Percentiles rank a stretch among this genome's conserved stretches.
phyloP scores from a whole-genome alignment of 2,113 vertebrate genomes.

The Phylloscopus trochiloides region DNA sequence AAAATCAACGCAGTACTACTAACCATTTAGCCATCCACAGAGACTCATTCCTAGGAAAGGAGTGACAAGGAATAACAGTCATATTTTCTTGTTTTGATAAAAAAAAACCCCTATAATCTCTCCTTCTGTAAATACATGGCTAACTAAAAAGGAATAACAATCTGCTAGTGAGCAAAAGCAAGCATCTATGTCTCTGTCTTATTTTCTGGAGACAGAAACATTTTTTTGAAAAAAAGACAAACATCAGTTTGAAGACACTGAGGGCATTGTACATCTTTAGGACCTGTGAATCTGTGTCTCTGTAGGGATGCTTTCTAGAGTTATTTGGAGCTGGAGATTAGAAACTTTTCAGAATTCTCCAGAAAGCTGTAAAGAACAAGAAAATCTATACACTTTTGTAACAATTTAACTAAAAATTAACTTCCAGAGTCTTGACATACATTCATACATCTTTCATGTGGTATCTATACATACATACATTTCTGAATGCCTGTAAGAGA shows the following conservation, averaged over 20 bases:
- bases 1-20: not conserved
- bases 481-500: not conserved
- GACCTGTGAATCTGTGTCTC: not conserved
- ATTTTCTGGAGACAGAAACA: not conserved
- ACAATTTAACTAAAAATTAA: not conserved
- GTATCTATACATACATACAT: not conserved
- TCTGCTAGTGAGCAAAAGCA: not conserved
- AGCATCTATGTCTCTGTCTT: not conserved
- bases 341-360: not conserved
- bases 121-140: not conserved
- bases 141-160: not conserved
- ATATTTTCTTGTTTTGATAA: not conserved
- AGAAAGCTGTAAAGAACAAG: not conserved
- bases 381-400: not conserved
- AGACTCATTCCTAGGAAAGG: not conserved
- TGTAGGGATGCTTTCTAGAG: not conserved
- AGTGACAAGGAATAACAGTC: not conserved
- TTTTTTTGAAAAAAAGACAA: constrained; percentile 20
- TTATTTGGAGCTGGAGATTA: not conserved
- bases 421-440: not conserved
- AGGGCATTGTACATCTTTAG: not conserved
- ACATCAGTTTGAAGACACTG: not conserved
- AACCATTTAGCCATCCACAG: not conserved
- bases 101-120: not conserved
- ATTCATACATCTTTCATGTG: not conserved